phyloP scores from a whole-genome alignment of 2,797 vertebrate genomes.

The Falco naumanni region DNA sequence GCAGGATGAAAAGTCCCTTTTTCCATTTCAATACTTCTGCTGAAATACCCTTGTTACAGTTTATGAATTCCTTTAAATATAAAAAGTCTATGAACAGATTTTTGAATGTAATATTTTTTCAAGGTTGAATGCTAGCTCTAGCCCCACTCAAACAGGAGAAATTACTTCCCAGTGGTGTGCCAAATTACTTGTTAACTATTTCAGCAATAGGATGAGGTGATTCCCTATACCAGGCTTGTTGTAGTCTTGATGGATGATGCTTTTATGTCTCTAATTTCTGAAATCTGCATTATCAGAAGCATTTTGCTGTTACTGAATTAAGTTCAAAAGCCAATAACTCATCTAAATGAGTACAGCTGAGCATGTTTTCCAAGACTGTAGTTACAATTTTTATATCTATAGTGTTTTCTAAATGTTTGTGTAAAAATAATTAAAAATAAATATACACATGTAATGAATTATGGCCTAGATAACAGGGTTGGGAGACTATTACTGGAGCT shows the following conservation, averaged over 20 bases:
- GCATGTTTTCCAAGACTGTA: neutral
- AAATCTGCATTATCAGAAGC: neutral
- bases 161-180: slow-evolving; percentile 49
- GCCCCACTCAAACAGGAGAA: slow-evolving; percentile 28
- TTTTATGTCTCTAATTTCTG: slow-evolving; percentile 35
- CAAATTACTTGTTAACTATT: slow-evolving; percentile 66
- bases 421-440: neutral
- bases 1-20: slow-evolving; percentile 35
- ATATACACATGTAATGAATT: neutral
- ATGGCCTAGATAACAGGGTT: neutral
- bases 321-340: slow-evolving; percentile 24
- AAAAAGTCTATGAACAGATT: slow-evolving; percentile 26
- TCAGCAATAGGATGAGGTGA: neutral
- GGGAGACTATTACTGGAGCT: neutral
- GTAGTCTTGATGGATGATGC: neutral
- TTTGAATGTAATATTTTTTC: slow-evolving; percentile 62
- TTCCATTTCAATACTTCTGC: slow-evolving; percentile 37
- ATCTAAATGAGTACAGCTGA: neutral
- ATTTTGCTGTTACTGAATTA: neutral
- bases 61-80: slow-evolving; percentile 56
- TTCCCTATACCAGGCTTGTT: slow-evolving; percentile 9
- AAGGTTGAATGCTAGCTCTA: slow-evolving; percentile 41
- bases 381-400: neutral
- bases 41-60: slow-evolving; percentile 42
- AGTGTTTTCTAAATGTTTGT: neutral